phyloP scores from a whole-genome alignment of 2,797 vertebrate genomes.

The Siniperca obscura region DNA sequence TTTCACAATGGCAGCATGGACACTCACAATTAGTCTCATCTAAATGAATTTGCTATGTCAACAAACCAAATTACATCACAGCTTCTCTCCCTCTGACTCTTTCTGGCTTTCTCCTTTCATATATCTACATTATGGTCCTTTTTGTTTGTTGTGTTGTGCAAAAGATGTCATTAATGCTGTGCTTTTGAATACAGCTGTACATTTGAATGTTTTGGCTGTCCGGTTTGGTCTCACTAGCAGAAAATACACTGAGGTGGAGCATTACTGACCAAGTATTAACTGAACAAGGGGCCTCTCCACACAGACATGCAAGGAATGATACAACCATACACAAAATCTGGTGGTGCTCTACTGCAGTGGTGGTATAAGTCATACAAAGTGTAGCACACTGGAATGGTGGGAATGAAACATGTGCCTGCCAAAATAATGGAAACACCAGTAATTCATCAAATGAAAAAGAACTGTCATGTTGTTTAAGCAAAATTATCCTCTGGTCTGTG shows the following conservation, averaged over 20 bases:
- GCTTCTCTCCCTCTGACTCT: not conserved
- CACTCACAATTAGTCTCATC: slow-evolving; percentile 61
- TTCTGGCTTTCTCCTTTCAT: not conserved
- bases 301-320: not conserved
- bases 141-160: not conserved
- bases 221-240: not conserved
- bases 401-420: not conserved
- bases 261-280: not conserved
- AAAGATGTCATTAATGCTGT: not conserved
- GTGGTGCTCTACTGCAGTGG: not conserved
- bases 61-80: slow-evolving; percentile 51
- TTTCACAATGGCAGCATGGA: slow-evolving; percentile 60
- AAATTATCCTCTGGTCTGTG: not conserved
- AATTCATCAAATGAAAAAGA: not conserved
- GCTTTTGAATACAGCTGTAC: slow-evolving; percentile 5
- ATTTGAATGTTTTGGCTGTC: slow-evolving; percentile 5
- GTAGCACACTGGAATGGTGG: not conserved
- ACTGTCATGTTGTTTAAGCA: not conserved
- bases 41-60: slow-evolving; percentile 45
- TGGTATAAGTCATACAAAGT: not conserved
- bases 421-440: not conserved
- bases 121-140: not conserved
- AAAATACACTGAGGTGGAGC: not conserved
- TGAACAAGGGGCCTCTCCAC: not conserved
- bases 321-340: not conserved